phyloP scores from a whole-genome alignment of 2,888 invertebrate species.

The Andrena trimmerana region DNA sequence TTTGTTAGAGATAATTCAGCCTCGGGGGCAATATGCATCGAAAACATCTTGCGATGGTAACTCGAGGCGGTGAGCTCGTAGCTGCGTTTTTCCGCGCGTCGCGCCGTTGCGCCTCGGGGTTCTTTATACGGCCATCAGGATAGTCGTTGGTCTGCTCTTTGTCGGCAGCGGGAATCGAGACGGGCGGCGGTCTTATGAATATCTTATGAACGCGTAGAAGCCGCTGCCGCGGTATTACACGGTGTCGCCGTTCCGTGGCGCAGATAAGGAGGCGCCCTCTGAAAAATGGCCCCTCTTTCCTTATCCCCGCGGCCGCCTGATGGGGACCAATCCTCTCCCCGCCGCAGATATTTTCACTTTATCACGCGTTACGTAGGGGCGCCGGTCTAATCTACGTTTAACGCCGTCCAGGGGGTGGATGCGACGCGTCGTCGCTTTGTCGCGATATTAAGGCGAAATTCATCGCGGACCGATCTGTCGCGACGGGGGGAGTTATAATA shows the following conservation, averaged over 20 bases:
- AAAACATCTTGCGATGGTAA: too few relatives aligned
- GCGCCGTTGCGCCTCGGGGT: conserved; percentile 35
- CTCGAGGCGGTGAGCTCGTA: neutral
- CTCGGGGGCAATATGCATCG: too few relatives aligned
- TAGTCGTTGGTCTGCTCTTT: conserved; percentile 59
- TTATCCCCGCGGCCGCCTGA: conserved; percentile 54
- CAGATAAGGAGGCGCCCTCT: conserved; percentile 59
- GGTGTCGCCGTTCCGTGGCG: conserved; percentile 65
- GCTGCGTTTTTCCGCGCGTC: neutral
- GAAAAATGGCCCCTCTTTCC: conserved; percentile 67
- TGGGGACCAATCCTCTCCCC: conserved; percentile 57
- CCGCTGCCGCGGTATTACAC: conserved; percentile 71
- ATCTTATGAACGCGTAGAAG: conserved; percentile 80
- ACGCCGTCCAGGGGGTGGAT: conserved; percentile 14
- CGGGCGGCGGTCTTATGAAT: conserved; percentile 73
- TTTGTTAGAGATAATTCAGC: too few relatives aligned
- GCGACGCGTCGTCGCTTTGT: conserved; percentile 38
- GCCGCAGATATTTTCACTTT: conserved; percentile 69
- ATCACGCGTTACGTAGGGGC: conserved; percentile 51
- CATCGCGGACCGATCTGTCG: conserved; percentile 19
- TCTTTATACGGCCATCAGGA: conserved; percentile 52
- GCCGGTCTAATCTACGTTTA: conserved; percentile 60
- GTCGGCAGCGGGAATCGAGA: conserved; percentile 65
- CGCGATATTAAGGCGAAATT: conserved; percentile 60
- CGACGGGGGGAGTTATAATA: neutral